Base-by-base conservation (phyloP, 2,888 invertebrate species). In the Frankliniella intonsa region DNA sequence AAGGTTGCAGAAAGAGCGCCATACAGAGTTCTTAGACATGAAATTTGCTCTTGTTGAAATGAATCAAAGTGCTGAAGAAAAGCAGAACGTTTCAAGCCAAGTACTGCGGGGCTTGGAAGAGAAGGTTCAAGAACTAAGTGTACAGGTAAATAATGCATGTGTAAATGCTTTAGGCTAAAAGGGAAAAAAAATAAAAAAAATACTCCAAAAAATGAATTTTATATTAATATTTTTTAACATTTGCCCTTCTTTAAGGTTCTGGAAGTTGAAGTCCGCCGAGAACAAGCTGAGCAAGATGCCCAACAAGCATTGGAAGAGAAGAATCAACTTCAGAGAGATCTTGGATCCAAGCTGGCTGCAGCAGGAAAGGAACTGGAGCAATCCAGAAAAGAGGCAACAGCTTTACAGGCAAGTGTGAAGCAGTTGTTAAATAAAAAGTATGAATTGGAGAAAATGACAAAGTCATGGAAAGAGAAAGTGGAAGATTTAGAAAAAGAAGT, bases 251-350 rank as follows among this genome's bases (percentile, higher is more conserved):
- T 81, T 1, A 82, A 87, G 87, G 81, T 82, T 17, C 85, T 86
- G 11, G 86, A 86, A 27, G 86, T 86, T 10, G 88, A 87, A 84
- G 83, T 88, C 84, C 19, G 84, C 84, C 9, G 86, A 87, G 83
- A 83, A 84, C 38, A 84, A 85, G 83, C 81, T 86, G 14, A 76
- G 25, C 83, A 84, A 80, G 86, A 87, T 76, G 86, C 88, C 25
- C 86, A 87, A 69, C 84, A 86, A 17, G 84, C 87, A 80, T 86
- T 88, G 82, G 83, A 85, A 83, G 84, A 86, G 51, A 82, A 81
- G 19, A 82, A 85, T 80, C 84, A 80, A 80, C 79, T 22, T 82
- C 82, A 11, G 81, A 85, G 19, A 65, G 65, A 50, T 76, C 81
- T 81, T 22, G 38, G 55, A 1, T 19, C 19, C 1, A 65, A 81